These are phyloP conservation scores for Sebastes cheni DNA, from an alignment of 2,797 vertebrate genomes.

Conservation along the genomic window DNA sequence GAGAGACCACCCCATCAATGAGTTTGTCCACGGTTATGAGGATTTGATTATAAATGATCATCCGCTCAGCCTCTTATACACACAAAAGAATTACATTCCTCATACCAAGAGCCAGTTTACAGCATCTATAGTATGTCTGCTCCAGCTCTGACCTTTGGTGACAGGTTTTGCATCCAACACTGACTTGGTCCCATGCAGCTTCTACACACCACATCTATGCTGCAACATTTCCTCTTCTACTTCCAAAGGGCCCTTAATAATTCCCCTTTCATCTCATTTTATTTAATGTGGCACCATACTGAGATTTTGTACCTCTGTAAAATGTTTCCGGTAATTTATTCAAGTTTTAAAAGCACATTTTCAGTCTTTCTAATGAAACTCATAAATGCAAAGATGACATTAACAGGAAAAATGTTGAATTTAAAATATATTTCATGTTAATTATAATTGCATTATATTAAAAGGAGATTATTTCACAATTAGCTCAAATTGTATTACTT, in stretches of 20 bases:
- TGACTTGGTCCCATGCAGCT: neutral
- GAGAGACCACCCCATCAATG: neutral
- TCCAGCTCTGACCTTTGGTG: neutral
- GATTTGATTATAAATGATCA: neutral
- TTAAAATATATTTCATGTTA: neutral
- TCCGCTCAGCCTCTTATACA: neutral
- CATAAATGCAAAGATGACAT: neutral
- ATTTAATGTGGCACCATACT: neutral
- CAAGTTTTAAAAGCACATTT: neutral
- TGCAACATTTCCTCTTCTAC: neutral
- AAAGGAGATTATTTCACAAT: neutral
- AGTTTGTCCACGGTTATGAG: neutral
- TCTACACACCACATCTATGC: neutral
- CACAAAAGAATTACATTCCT: neutral
- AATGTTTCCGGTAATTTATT: neutral
- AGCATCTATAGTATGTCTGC: neutral
- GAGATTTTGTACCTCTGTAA: neutral
- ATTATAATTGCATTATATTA: neutral
- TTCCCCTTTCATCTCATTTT: neutral
- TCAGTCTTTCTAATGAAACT: conserved; percentile 4
- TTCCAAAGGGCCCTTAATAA: neutral
- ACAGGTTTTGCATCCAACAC: neutral
- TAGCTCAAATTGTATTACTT: neutral
- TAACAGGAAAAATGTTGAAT: neutral
- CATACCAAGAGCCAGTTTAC: neutral